phyloP scores from a whole-genome alignment of 2,113 vertebrate genomes.

The Manacus vitellinus region DNA sequence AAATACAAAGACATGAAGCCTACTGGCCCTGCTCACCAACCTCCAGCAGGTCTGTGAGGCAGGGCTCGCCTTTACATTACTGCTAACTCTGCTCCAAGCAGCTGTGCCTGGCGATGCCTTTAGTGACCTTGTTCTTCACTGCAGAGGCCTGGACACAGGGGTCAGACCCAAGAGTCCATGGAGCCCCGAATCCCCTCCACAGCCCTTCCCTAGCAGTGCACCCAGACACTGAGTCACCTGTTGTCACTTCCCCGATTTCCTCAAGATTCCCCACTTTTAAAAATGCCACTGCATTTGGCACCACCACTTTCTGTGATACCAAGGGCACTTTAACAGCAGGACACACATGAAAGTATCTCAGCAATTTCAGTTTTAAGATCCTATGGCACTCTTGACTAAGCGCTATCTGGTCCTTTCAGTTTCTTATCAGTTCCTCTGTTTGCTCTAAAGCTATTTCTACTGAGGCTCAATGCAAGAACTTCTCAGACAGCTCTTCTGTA shows the following conservation, averaged over 20 bases:
- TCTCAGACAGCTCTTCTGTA: not conserved
- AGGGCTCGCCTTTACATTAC: not conserved
- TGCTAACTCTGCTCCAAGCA: not conserved
- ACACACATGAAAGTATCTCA: not conserved
- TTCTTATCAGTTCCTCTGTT: conserved; percentile 8
- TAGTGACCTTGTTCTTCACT: not conserved
- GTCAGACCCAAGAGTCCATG: not conserved
- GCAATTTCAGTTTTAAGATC: conserved; percentile 1
- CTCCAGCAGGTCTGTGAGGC: not conserved
- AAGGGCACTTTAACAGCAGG: not conserved
- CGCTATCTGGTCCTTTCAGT: not conserved
- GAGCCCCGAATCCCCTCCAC: not conserved
- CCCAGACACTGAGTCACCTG: not conserved
- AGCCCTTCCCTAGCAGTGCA: not conserved
- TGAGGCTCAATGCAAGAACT: not conserved
- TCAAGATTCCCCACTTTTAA: not conserved
- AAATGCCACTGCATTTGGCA: not conserved
- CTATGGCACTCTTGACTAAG: not conserved
- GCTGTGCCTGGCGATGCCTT: not conserved
- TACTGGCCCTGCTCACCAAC: not conserved
- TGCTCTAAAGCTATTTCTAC: not conserved
- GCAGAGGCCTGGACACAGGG: not conserved
- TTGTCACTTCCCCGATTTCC: not conserved
- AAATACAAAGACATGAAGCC: not conserved
- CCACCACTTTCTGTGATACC: not conserved